phyloP scores from a whole-genome alignment of 2,888 invertebrate species.

The Temnothorax unifasciatus region DNA sequence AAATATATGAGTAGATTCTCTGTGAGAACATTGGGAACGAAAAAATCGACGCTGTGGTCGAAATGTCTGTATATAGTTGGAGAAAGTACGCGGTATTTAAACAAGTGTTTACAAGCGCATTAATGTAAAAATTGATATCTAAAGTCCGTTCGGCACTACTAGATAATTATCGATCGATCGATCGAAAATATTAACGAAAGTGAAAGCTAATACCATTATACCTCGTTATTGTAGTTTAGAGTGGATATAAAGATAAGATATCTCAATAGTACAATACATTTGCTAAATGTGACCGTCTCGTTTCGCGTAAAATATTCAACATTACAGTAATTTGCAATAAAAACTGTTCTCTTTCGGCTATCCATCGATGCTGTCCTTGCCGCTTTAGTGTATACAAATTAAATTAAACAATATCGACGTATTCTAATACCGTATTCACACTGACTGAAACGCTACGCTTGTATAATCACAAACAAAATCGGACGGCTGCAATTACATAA shows the following conservation, averaged over 20 bases:
- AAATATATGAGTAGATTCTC: not conserved
- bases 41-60: not conserved
- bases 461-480: not conserved
- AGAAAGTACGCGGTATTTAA: not conserved
- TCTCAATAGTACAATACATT: constrained; percentile 4
- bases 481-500: not conserved
- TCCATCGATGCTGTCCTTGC: not conserved
- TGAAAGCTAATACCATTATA: constrained; percentile 33
- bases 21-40: not conserved
- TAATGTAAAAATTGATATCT: constrained; percentile 11
- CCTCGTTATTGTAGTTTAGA: constrained; percentile 1
- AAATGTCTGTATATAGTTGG: not conserved
- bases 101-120: not conserved
- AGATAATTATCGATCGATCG: constrained; percentile 8
- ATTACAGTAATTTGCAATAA: constrained; percentile 24
- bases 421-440: not conserved
- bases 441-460: not conserved
- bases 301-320: not conserved
- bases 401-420: not conserved
- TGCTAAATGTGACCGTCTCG: constrained; percentile 1
- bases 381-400: not conserved
- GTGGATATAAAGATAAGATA: constrained; percentile 26
- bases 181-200: constrained; percentile 23
- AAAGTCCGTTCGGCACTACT: not conserved
- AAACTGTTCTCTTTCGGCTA: not conserved